These are phyloP conservation scores for Brachystomella parvula DNA, from an alignment of 1,140 invertebrate species.

Conservation along the genomic window DNA sequence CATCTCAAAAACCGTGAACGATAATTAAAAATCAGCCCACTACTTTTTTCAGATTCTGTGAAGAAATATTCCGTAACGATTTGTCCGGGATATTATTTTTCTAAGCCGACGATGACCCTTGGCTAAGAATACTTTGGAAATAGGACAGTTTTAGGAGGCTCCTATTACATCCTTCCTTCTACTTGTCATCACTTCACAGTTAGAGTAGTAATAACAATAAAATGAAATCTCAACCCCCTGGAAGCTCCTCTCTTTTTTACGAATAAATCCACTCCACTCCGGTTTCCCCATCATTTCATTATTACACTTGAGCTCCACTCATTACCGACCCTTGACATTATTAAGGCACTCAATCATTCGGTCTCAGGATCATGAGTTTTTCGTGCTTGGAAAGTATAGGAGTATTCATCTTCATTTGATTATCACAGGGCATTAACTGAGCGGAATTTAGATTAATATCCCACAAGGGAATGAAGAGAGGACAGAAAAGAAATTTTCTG, in stretches of 20 bases:
- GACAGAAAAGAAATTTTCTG: background rate
- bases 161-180: background rate
- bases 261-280: background rate
- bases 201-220: background rate
- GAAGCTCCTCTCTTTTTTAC: background rate
- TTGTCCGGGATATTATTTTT: too few species aligned
- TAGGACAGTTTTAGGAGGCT: too few species aligned
- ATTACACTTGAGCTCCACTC: background rate
- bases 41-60: too few species aligned
- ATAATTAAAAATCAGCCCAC: too few species aligned
- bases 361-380: background rate
- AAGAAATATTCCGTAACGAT: too few species aligned
- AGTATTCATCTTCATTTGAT: background rate
- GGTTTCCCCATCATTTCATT: background rate
- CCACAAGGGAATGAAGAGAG: background rate
- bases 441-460: constrained; percentile 9
- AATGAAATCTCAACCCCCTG: background rate
- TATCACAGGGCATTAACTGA: background rate
- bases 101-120: too few species aligned
- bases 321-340: background rate
- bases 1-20: too few species aligned
- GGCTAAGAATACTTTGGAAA: too few species aligned
- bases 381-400: background rate
- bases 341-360: constrained; percentile 1
- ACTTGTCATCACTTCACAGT: background rate